A percentile compares a stretch with the other conserved stretches of the same genome.
Evolutionary conservation across 2,113 vertebrate species (phyloP).

Genomic region (Suricata suricatta): DNA sequence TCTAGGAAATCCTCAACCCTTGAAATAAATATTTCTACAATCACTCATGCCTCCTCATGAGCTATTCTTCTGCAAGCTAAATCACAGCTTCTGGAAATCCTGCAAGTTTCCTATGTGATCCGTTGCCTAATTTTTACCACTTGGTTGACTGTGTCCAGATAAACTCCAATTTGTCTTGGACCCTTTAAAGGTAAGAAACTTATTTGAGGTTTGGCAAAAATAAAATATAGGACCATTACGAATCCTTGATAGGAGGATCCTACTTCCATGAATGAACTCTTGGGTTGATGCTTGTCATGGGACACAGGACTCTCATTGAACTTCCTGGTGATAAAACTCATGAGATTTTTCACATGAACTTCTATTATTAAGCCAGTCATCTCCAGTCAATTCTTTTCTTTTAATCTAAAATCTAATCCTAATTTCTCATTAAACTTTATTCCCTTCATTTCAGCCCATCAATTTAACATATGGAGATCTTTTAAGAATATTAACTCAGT

Average conservation of each 20-base stretch:
- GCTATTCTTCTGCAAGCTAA: not conserved
- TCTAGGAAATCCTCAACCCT: not conserved
- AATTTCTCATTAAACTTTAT: not conserved
- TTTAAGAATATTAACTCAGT: not conserved
- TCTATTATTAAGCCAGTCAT: constrained; percentile 16
- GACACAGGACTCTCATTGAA: not conserved
- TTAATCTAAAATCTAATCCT: not conserved
- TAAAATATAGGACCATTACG: not conserved
- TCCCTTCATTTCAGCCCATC: not conserved
- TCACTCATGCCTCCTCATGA: not conserved
- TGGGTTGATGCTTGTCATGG: not conserved
- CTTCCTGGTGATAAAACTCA: not conserved
- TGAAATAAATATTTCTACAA: not conserved
- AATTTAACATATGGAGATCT: not conserved
- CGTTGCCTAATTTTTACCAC: not conserved
- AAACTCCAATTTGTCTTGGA: not conserved
- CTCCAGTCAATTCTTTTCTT: not conserved
- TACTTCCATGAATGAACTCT: not conserved
- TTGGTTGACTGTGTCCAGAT: not conserved
- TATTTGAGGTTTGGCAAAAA: not conserved
- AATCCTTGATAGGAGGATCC: not conserved
- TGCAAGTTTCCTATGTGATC: not conserved
- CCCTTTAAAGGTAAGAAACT: not conserved
- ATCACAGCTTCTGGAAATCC: not conserved
- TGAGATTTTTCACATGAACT: constrained; percentile 51